Evolutionary conservation across 2,888 invertebrate species (phyloP).

Genomic region (Hydraecia micacea): DNA sequence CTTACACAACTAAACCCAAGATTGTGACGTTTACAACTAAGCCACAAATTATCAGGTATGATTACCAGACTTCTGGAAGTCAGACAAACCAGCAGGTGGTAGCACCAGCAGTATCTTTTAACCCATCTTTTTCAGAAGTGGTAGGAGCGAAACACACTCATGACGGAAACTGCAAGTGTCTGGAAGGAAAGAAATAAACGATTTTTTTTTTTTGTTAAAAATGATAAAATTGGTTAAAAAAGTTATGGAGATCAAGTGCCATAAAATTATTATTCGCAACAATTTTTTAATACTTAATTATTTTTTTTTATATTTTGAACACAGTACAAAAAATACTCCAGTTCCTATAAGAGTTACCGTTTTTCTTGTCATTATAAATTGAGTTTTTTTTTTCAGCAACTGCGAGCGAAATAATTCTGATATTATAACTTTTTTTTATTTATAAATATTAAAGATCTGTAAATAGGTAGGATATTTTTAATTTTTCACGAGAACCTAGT

Average conservation of each 20-base stretch:
- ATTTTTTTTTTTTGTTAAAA: slow-evolving; percentile 17
- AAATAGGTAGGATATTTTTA: slow-evolving; percentile 68
- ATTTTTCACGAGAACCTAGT: slow-evolving; percentile 48
- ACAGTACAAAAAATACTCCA: slow-evolving; percentile 71
- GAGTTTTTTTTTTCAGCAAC: slow-evolving; percentile 37
- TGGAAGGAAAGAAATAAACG: slow-evolving; percentile 80
- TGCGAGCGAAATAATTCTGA: slow-evolving; percentile 39
- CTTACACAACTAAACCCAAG: slow-evolving; percentile 76
- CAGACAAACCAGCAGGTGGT: slow-evolving; percentile 84
- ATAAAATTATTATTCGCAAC: slow-evolving; percentile 71
- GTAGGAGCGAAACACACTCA: slow-evolving; percentile 79
- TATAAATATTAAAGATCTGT: slow-evolving; percentile 61
- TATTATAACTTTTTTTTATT: slow-evolving; percentile 42
- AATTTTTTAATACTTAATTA: slow-evolving; percentile 38
- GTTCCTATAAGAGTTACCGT: slow-evolving; percentile 75
- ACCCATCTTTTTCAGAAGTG: slow-evolving; percentile 80
- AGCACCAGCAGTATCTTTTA: slow-evolving; percentile 79
- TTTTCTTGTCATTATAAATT: slow-evolving; percentile 45
- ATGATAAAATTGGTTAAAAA: slow-evolving; percentile 61
- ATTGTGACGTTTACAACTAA: slow-evolving; percentile 80
- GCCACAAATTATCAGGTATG: slow-evolving; percentile 81
- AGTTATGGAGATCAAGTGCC: slow-evolving; percentile 75
- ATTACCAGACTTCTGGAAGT: slow-evolving; percentile 81
- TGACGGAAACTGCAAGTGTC: slow-evolving; percentile 83
- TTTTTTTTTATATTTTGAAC: slow-evolving; percentile 49